phyloP scores from a whole-genome alignment of 2,888 invertebrate genomes.

The Lissocephala sabroskyi region DNA sequence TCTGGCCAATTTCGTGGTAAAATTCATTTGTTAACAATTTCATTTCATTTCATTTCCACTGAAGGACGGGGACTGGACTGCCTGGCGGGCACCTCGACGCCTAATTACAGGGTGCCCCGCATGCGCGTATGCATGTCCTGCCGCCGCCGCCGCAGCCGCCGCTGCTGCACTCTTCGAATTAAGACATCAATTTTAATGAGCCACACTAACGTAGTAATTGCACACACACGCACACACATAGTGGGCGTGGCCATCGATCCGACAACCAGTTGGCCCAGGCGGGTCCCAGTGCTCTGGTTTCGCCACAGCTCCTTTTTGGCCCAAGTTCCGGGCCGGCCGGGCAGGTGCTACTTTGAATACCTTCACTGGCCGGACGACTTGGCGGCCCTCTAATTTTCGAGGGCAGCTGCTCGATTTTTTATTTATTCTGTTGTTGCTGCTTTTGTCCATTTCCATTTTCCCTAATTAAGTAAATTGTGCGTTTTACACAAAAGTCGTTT shows the following conservation, averaged over 20 bases:
- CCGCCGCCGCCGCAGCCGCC: conserved; percentile 12
- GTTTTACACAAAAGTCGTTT: too few relatives aligned
- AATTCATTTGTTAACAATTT: conserved; percentile 60
- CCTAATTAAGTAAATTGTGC: conserved; percentile 57
- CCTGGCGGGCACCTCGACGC: conserved; percentile 37
- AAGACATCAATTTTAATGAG: conserved; percentile 63
- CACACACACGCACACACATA: conserved; percentile 25
- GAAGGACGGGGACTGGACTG: conserved; percentile 11
- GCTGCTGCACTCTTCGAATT: conserved; percentile 55
- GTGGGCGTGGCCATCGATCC: conserved; percentile 28
- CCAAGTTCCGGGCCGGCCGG: conserved; percentile 57
- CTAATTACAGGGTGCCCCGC: conserved; percentile 54
- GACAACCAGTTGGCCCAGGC: conserved; percentile 30
- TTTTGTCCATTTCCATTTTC: conserved; percentile 10
- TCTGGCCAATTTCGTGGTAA: conserved; percentile 51
- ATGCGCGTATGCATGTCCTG: conserved; percentile 31
- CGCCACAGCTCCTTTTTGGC: conserved; percentile 21
- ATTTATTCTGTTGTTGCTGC: conserved; percentile 29
- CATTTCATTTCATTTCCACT: conserved; percentile 47
- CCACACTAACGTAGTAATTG: conserved; percentile 60
- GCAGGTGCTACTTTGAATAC: conserved; percentile 41
- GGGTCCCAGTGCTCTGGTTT: conserved; percentile 43
- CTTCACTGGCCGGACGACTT: conserved; percentile 33
- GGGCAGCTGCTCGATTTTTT: conserved; percentile 21
- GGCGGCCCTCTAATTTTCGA: conserved; percentile 30